Percentiles rank a stretch among this genome's conserved stretches.
These are phyloP conservation scores for Muntiacus muntjak DNA, from an alignment of 2,113 vertebrate species.

Conservation along the genomic window DNA sequence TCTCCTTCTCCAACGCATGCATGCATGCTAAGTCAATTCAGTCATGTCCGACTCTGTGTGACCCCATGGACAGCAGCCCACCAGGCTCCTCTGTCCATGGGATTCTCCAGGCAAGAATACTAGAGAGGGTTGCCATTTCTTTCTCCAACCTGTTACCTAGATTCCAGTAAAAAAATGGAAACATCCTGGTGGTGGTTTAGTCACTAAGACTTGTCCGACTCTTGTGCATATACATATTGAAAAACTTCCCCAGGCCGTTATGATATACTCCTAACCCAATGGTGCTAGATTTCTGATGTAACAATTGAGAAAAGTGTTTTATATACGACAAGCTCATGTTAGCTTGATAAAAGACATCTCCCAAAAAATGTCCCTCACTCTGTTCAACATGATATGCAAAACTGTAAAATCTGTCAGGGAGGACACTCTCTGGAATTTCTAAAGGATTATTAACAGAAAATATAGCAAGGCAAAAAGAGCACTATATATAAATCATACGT, in stretches of 20 bases:
- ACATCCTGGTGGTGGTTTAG: not conserved
- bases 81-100: not conserved
- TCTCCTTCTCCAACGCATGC: not conserved
- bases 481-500: conserved; percentile 30
- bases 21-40: not conserved
- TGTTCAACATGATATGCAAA: conserved; percentile 68
- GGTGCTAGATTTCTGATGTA: not conserved
- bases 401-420: conserved; percentile 60
- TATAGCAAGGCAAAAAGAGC: conserved; percentile 51
- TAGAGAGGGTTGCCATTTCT: not conserved
- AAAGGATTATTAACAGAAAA: conserved; percentile 56
- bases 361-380: conserved; percentile 61
- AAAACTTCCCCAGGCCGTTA: not conserved
- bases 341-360: conserved; percentile 59
- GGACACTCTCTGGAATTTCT: conserved; percentile 50
- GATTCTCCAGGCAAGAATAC: not conserved
- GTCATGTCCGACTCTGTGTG: accelerated
- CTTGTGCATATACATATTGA: not conserved
- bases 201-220: not conserved
- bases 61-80: not conserved
- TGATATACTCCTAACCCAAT: not conserved
- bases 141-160: not conserved
- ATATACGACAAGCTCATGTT: conserved; percentile 37
- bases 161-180: not conserved
- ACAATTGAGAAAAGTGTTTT: conserved; percentile 2